These are phyloP conservation scores for Ascaphus truei DNA, from an alignment of 2,113 vertebrate species.

Conservation along the genomic window DNA sequence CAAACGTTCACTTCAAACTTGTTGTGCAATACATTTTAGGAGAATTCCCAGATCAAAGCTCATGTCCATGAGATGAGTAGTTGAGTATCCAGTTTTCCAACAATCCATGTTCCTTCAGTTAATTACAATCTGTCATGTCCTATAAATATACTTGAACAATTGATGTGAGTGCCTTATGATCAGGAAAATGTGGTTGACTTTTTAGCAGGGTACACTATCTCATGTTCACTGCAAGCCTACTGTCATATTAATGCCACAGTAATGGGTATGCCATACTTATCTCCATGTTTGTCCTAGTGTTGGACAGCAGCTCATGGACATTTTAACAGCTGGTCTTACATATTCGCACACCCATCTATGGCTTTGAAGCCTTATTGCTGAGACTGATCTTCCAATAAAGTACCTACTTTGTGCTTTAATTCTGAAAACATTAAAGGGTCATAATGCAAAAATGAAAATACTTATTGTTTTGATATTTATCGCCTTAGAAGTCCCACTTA, in stretches of 20 bases:
- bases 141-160: constrained; percentile 1
- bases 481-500: too few relatives aligned
- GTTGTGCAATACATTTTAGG: neutral
- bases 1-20: neutral
- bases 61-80: neutral
- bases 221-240: neutral
- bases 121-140: constrained; percentile 2
- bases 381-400: too few relatives aligned
- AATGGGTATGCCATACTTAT: neutral
- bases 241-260: neutral
- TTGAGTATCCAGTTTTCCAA: too few relatives aligned
- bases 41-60: neutral
- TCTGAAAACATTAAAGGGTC: too few relatives aligned
- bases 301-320: neutral
- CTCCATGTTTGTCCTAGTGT: neutral
- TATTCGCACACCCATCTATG: neutral
- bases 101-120: neutral
- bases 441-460: too few relatives aligned
- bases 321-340: neutral
- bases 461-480: too few relatives aligned
- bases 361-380: neutral
- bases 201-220: neutral
- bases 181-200: neutral
- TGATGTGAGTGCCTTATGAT: neutral
- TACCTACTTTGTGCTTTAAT: too few relatives aligned